Percentiles rank a stretch among this genome's conserved stretches.
phyloP scores from a whole-genome alignment of 2,888 invertebrate genomes.

The Eupithecia abbreviata region DNA sequence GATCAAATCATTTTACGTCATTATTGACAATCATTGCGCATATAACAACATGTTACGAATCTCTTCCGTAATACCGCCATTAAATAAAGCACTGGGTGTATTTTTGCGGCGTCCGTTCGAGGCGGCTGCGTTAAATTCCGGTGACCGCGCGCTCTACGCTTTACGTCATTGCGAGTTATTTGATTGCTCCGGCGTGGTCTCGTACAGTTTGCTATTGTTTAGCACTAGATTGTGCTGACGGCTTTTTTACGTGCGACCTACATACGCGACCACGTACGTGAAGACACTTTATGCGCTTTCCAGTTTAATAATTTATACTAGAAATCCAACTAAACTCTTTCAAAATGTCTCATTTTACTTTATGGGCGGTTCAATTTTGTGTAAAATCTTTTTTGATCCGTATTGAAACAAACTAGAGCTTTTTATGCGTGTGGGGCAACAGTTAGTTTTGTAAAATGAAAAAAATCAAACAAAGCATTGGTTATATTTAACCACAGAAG shows the following conservation, averaged over 20 bases:
- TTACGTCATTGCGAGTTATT: constrained; percentile 41
- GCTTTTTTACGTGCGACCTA: background rate
- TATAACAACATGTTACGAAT: constrained; percentile 2
- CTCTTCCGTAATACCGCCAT: constrained; percentile 13
- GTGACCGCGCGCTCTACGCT: constrained; percentile 28
- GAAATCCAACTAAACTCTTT: background rate
- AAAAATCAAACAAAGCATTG: background rate
- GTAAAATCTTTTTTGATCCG: background rate
- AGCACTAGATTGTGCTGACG: background rate
- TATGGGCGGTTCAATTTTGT: background rate
- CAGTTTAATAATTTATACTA: background rate
- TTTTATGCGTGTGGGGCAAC: background rate
- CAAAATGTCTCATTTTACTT: background rate
- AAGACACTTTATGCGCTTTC: background rate
- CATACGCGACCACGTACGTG: background rate
- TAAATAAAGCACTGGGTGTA: constrained; percentile 29
- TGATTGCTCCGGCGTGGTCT: constrained; percentile 40
- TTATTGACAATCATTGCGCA: background rate
- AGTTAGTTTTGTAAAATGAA: background rate
- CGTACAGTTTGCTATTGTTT: constrained; percentile 8
- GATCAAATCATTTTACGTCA: background rate
- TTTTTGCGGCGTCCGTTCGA: constrained; percentile 31
- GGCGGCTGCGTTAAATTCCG: constrained; percentile 32
- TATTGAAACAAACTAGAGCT: background rate
- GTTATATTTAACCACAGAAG: background rate